phyloP scores from a whole-genome alignment of 1,140 invertebrate genomes.

The Brachionus manjavacas region DNA sequence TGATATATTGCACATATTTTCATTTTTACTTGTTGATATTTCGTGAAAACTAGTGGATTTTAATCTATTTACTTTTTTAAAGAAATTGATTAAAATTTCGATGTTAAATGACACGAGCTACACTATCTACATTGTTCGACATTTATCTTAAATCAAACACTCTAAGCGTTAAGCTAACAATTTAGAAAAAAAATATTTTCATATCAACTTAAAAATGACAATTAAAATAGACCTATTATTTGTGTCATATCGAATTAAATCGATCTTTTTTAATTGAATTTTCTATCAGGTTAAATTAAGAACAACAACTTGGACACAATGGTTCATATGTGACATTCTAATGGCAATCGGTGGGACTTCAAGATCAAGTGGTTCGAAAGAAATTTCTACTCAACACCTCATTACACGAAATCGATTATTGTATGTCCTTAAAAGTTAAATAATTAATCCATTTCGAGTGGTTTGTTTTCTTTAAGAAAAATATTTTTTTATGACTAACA shows the following conservation, averaged over 20 bases:
- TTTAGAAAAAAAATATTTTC: not conserved
- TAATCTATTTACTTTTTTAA: slow-evolving; percentile 4
- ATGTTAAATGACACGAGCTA: slow-evolving; percentile 24
- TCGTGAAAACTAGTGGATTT: not conserved
- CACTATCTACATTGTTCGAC: slow-evolving; percentile 1
- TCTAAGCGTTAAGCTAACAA: slow-evolving; percentile 30
- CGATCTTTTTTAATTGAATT: slow-evolving; percentile 10
- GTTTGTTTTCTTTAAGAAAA: slow-evolving; percentile 17
- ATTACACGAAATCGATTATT: not conserved
- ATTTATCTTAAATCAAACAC: slow-evolving; percentile 39
- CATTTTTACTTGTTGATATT: not conserved
- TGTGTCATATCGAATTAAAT: slow-evolving; percentile 35
- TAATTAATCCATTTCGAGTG: slow-evolving; percentile 39
- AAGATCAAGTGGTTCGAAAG: slow-evolving; percentile 14
- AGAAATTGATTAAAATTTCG: not conserved
- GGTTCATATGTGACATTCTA: slow-evolving; percentile 5
- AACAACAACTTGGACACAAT: slow-evolving; percentile 31
- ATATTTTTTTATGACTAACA: not conserved
- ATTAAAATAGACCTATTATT: slow-evolving; percentile 17
- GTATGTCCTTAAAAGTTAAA: slow-evolving; percentile 38
- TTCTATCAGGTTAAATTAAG: not conserved
- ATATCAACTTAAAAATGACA: not conserved
- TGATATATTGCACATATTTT: not conserved
- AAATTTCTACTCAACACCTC: not conserved
- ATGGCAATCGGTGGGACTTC: not conserved